phyloP scores from a whole-genome alignment of 2,113 vertebrate species.

The Pelecanoides urinatrix region DNA sequence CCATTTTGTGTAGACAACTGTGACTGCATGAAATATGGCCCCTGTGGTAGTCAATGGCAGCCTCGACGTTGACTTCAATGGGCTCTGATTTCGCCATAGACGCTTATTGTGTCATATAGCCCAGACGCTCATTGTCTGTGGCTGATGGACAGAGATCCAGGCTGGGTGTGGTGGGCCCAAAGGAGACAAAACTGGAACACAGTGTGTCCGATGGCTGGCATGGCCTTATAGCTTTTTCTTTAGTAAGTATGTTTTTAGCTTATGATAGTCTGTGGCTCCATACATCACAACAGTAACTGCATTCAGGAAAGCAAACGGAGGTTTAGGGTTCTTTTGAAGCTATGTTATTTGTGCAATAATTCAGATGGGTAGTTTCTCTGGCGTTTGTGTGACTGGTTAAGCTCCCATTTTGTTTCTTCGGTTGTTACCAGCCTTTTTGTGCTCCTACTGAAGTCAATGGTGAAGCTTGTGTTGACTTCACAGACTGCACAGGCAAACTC shows the following conservation, averaged over 20 bases:
- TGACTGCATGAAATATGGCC: not conserved
- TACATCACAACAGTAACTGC: not conserved
- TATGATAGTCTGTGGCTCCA: not conserved
- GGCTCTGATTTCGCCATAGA: not conserved
- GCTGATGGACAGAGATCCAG: not conserved
- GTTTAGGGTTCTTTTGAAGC: not conserved
- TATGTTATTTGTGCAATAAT: not conserved
- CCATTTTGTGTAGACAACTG: not conserved
- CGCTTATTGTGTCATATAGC: conserved; percentile 15
- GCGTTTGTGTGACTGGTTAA: not conserved
- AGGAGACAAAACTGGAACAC: not conserved
- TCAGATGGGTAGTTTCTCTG: not conserved
- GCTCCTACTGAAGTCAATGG: not conserved
- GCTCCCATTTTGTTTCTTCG: not conserved
- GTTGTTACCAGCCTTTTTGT: not conserved
- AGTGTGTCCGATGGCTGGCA: not conserved
- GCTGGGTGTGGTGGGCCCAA: not conserved
- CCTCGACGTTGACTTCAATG: not conserved
- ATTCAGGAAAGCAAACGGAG: not conserved
- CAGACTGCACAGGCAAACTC: not conserved
- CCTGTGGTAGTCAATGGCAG: not conserved
- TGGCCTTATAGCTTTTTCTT: not conserved
- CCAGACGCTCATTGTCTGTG: not conserved
- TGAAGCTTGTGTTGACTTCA: not conserved
- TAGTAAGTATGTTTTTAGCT: not conserved